Evolutionary conservation across 2,113 vertebrate genomes (phyloP), one percentile per base, ranked within the genome.

Genomic region (Bos indicus): DNA sequence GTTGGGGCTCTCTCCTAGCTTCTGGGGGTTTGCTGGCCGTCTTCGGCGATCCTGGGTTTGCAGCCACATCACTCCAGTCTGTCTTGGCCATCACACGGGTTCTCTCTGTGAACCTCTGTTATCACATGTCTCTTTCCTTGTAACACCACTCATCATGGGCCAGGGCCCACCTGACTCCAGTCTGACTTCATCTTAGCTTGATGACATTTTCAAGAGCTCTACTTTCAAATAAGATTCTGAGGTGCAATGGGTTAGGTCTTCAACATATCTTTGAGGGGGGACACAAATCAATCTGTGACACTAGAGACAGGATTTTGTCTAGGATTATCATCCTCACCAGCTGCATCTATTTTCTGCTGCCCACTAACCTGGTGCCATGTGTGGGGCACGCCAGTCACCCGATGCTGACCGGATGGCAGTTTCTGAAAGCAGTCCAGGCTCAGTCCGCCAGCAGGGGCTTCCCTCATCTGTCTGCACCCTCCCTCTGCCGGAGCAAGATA

Each of bases 361-460:
- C 19, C 40, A 8, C 52, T n/a, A 54, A 33, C 16, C 25, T 30
- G 40, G 9, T 5, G 14, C 51, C 2, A 0, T 48, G 88, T 7
- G 8, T 0, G 12, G 30, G 33, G 57, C 7, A 83, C 6, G 78
- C 12, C 9, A 0, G 19, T 46, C 11, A 6, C 59, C 57, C 36
- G 84, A 36, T 19, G 52, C 81, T 9, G 57, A 59, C 46, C 21
- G 23, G 19, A 4, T 3, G 33, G 36, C 28, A 3, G 16, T 62
- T 60, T 81, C 54, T 7, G 36, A 23, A 88, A 54, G 36, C 13
- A 26, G 46, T 5, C 9, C 23, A 1, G 0, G 1, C 6, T 0
- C 36, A 2, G 30, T 11, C 48, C 33, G 21, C 28, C 1, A 4
- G 5, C 12, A 4, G 46, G 3, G 6, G 23, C 23, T 88, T 59